Conservation (phyloP, 2,797 vertebrate species). For the Chrysocyon brachyurus region DNA sequence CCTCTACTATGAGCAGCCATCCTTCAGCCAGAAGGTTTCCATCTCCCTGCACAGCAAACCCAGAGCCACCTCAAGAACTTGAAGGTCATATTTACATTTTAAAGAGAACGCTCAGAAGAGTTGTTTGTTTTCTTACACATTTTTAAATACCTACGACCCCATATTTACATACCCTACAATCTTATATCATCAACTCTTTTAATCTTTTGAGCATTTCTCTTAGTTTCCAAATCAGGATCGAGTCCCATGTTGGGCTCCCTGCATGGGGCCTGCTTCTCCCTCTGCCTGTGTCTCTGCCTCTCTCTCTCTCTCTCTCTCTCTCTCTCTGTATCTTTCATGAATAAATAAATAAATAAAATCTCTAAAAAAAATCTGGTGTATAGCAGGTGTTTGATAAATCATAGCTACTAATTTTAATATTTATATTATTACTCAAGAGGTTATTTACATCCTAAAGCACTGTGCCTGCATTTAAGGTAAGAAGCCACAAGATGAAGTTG, state of each 20-base stretch:
- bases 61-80: not conserved
- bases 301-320: too few species aligned
- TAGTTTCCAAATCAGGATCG: not conserved
- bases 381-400: not conserved
- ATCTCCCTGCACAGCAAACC: not conserved
- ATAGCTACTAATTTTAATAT: constrained; percentile 3
- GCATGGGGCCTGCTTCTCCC: too few species aligned
- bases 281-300: too few species aligned
- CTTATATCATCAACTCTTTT: not conserved
- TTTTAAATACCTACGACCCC: not conserved
- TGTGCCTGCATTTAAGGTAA: not conserved
- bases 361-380: not conserved
- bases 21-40: not conserved
- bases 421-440: not conserved
- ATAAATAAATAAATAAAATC: too few species aligned
- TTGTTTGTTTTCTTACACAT: not conserved
- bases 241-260: too few species aligned
- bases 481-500: not conserved
- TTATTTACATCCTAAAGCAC: not conserved
- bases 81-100: not conserved
- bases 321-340: too few species aligned
- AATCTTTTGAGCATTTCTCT: not conserved
- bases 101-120: not conserved
- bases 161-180: not conserved
- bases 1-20: not conserved